Evolutionary conservation across 2,888 invertebrate genomes (phyloP).

Genomic region (Iselma pallidipennis): DNA sequence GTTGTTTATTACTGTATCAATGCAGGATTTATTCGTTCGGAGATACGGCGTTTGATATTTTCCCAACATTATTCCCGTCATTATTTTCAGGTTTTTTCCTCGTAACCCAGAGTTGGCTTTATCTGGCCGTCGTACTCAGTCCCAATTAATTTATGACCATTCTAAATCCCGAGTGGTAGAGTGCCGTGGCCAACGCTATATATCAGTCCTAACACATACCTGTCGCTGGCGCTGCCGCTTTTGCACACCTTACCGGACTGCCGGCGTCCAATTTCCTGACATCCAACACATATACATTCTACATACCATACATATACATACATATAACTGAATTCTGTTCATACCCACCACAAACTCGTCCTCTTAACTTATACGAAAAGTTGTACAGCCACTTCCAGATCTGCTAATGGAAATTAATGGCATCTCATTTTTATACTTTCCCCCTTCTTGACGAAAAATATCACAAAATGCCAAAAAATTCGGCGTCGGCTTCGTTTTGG

Average conservation of each 20-base stretch:
- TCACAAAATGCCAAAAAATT: not conserved
- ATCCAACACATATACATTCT: not conserved
- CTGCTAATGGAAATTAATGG: slow-evolving; percentile 39
- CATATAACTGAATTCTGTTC: not conserved
- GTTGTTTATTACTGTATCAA: not conserved
- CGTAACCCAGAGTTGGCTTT: not conserved
- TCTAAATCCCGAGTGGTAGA: slow-evolving; percentile 8
- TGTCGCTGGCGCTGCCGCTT: not conserved
- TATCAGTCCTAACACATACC: not conserved
- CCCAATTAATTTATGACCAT: slow-evolving; percentile 9
- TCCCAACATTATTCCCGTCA: not conserved
- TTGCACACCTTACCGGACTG: not conserved
- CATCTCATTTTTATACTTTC: not conserved
- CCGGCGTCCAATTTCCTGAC: not conserved
- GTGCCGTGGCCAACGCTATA: not conserved
- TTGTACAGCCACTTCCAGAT: slow-evolving; percentile 37
- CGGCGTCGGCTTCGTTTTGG: not conserved
- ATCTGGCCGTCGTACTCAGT: slow-evolving; percentile 3
- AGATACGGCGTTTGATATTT: not conserved
- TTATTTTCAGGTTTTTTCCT: not conserved
- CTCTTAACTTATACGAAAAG: slow-evolving; percentile 35
- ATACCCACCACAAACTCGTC: slow-evolving; percentile 13
- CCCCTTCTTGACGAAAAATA: not conserved
- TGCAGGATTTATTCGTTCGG: not conserved
- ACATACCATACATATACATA: not conserved